These are phyloP conservation scores for Eira barbara DNA, from an alignment of 2,113 vertebrate genomes.

Conservation along the genomic window DNA sequence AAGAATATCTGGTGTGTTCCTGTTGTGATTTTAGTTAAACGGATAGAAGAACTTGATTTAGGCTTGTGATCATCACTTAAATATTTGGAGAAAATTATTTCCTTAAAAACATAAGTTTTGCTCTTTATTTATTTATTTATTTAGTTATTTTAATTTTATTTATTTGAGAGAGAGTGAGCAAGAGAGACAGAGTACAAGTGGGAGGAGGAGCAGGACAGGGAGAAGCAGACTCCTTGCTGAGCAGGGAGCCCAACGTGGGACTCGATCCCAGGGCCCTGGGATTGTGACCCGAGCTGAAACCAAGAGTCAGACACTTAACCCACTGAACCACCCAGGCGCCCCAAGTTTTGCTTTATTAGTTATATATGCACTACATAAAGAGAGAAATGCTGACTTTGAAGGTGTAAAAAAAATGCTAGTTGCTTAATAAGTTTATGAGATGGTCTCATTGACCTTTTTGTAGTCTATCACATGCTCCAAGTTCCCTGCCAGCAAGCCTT, in stretches of 20 bases:
- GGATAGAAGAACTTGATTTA: not conserved
- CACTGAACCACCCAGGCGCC: not conserved
- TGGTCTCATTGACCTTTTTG: not conserved
- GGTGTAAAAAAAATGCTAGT: not conserved
- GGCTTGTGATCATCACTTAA: not conserved
- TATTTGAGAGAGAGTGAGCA: not conserved
- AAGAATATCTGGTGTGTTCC: not conserved
- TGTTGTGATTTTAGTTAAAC: slow-evolving; percentile 6
- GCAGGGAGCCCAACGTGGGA: too few relatives aligned
- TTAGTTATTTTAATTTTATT: not conserved
- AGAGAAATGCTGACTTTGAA: not conserved
- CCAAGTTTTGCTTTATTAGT: slow-evolving; percentile 7
- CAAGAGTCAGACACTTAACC: not conserved
- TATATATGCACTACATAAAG: not conserved
- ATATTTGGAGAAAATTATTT: not conserved
- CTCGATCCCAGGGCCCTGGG: too few relatives aligned
- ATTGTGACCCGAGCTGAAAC: too few relatives aligned
- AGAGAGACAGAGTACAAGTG: too few relatives aligned
- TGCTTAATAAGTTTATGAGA: not conserved
- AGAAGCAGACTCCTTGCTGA: too few relatives aligned
- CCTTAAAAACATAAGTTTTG: slow-evolving; percentile 1
- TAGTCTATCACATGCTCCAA: not conserved
- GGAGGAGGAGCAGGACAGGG: too few relatives aligned
- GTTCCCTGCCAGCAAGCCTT: not conserved
- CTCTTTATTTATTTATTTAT: not conserved